These are phyloP conservation scores for Theretra japonica DNA, from an alignment of 2,888 invertebrate species.

Conservation along the genomic window DNA sequence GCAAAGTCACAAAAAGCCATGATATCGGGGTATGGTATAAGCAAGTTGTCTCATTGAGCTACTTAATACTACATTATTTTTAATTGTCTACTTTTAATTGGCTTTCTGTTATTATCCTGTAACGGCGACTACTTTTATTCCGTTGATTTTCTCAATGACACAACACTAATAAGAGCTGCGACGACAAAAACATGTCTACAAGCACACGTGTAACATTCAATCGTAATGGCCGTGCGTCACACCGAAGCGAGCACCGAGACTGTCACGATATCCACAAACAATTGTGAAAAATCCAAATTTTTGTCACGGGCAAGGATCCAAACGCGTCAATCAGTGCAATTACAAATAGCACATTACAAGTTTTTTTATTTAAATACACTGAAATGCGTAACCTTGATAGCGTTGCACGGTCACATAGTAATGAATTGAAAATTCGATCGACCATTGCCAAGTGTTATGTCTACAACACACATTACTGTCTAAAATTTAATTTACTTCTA, in stretches of 20 bases:
- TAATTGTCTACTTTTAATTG: no score
- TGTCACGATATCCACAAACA: neutral
- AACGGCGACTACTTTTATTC: no score
- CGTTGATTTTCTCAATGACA: no score
- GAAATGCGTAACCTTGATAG: neutral
- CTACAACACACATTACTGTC: neutral
- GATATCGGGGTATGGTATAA: no score
- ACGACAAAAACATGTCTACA: neutral
- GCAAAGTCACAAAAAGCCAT: no score
- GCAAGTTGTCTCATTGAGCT: no score
- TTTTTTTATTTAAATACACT: neutral
- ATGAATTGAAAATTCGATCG: constrained; percentile 9
- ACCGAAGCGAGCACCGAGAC: neutral
- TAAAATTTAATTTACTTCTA: no score
- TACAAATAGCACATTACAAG: constrained; percentile 2
- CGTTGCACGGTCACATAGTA: neutral
- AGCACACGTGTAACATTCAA: neutral
- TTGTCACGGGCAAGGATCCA: constrained; percentile 12
- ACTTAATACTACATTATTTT: no score
- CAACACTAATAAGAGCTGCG: no score
- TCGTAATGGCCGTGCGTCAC: neutral
- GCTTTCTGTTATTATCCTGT: no score
- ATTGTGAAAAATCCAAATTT: neutral
- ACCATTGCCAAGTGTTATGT: neutral
- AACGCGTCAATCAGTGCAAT: constrained; percentile 5